Percentiles rank a stretch among this genome's conserved stretches.
These are phyloP conservation scores for Cyclophora punctaria DNA, from an alignment of 2,888 invertebrate species.

Conservation along the genomic window DNA sequence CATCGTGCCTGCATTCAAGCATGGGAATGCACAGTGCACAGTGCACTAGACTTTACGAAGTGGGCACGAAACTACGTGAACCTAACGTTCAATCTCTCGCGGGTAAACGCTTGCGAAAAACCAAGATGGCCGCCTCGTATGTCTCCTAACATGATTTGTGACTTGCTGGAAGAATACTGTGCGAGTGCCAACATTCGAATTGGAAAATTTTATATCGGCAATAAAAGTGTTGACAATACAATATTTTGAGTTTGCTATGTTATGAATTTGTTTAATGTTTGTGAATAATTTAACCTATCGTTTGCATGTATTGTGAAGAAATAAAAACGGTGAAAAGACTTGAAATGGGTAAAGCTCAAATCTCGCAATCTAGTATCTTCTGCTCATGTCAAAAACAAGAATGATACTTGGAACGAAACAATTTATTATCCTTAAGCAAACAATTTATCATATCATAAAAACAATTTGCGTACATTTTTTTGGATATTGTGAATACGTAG, in stretches of 20 bases:
- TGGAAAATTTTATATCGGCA: conserved; percentile 38
- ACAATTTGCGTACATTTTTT: too few species aligned
- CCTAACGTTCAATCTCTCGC: conserved; percentile 33
- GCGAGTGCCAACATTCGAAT: conserved; percentile 44
- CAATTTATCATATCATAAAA: too few species aligned
- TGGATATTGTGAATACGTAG: neutral
- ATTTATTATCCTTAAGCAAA: neutral
- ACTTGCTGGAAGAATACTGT: conserved; percentile 35
- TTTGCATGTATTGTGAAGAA: too few species aligned
- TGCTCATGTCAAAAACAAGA: too few species aligned
- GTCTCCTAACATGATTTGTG: conserved; percentile 53
- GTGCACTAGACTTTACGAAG: conserved; percentile 3
- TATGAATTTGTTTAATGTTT: too few species aligned
- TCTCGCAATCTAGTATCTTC: too few species aligned
- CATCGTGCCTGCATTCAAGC: conserved; percentile 8
- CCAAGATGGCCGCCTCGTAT: conserved; percentile 42
- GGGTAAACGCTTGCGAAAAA: conserved; percentile 39
- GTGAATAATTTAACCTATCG: too few species aligned
- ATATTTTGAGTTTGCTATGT: too few species aligned
- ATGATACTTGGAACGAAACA: conserved; percentile 2
- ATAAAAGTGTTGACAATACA: conserved; percentile 19
- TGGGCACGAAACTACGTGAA: conserved; percentile 13
- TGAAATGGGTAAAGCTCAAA: too few species aligned
- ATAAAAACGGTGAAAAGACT: too few species aligned
- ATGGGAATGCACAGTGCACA: conserved; percentile 1